Evolutionary conservation across 2,797 vertebrate genomes (phyloP).

Genomic region (Rhincodon typus): DNA sequence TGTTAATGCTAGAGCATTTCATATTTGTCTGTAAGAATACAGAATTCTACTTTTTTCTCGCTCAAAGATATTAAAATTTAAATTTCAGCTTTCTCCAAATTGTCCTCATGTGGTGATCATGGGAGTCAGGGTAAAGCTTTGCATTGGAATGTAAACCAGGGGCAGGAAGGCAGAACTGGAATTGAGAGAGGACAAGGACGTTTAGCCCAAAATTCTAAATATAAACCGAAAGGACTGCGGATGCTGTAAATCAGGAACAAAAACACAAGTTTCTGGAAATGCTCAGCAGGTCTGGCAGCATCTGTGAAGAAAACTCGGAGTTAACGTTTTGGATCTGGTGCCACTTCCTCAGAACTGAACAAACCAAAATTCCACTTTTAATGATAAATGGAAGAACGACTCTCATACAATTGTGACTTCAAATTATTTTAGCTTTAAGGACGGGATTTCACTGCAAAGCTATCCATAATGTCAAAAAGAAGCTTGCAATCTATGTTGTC

Average conservation of each 20-base stretch:
- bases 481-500: background rate
- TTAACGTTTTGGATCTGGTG: too few species aligned
- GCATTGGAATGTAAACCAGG: background rate
- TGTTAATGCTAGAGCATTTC: background rate
- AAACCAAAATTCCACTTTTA: background rate
- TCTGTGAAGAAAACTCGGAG: too few species aligned
- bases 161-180: background rate
- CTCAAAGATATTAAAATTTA: background rate
- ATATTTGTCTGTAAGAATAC: background rate
- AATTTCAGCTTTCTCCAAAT: background rate
- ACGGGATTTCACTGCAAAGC: background rate
- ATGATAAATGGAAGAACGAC: background rate
- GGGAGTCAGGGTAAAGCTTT: background rate
- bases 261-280: too few species aligned
- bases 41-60: background rate
- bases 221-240: too few species aligned
- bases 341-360: too few species aligned
- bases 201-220: background rate
- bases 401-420: background rate
- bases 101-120: background rate
- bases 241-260: too few species aligned
- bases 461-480: background rate
- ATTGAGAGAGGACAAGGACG: background rate
- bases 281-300: too few species aligned
- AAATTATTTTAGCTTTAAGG: background rate